These are phyloP conservation scores for Sinella curviseta DNA, from an alignment of 1,140 invertebrate genomes.

Conservation along the genomic window DNA sequence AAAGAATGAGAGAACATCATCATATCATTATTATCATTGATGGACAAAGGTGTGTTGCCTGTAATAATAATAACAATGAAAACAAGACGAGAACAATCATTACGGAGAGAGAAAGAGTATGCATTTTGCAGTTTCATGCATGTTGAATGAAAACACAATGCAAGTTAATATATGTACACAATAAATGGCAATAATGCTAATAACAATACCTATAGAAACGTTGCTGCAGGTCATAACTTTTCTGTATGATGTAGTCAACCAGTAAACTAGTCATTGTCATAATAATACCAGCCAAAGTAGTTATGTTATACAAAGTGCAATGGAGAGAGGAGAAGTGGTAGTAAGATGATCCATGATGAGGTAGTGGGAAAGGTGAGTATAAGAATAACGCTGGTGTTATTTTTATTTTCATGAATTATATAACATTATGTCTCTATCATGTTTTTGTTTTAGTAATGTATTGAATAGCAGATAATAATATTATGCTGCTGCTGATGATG, in stretches of 20 bases:
- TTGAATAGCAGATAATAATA: background rate
- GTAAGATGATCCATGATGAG: background rate
- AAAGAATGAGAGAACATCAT: background rate
- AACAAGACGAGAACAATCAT: background rate
- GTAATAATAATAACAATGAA: background rate
- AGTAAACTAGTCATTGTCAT: too few relatives aligned
- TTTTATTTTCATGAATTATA: background rate
- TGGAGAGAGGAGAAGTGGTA: background rate
- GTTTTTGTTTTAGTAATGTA: constrained; percentile 4
- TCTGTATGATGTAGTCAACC: background rate
- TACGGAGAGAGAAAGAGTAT: background rate
- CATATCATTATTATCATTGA: background rate
- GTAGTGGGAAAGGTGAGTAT: background rate
- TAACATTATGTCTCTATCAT: constrained; percentile 18
- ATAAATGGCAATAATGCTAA: background rate
- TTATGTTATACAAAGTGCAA: too few relatives aligned
- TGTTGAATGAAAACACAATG: background rate
- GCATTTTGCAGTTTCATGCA: background rate
- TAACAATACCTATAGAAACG: background rate
- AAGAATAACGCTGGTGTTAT: background rate
- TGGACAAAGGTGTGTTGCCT: background rate
- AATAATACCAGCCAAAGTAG: too few relatives aligned
- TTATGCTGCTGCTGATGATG: background rate
- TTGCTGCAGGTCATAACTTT: background rate
- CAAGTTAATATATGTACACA: background rate